Base-by-base conservation (phyloP, 1,140 invertebrate species). In the Caerostris darwini region DNA sequence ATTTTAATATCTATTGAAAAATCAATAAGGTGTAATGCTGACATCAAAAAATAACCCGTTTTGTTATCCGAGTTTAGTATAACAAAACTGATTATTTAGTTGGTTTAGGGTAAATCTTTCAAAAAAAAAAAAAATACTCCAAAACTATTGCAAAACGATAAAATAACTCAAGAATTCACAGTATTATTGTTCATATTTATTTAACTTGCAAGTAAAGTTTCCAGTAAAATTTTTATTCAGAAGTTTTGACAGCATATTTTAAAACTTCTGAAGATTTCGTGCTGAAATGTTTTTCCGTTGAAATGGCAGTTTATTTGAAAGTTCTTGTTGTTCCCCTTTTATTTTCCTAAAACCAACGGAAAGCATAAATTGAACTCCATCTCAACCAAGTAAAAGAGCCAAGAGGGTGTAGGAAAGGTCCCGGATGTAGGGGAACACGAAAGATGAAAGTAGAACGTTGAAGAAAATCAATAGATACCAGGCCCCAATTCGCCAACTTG, bases 401-500 rank as follows among this genome's bases (percentile, higher is more conserved):
- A 58, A 53, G 64, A 56, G 87, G 61, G 64, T 4, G 87, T 17
- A 64, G 82, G 64, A 86, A 93, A 86, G 92, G 92, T 89, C 92
- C 92, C 92, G 92, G 86, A 94, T 94, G 92, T 94, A 94, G 92
- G 92, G 59, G 92, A 94, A 94, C 92, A 88, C 85, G 67, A 83
- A 88, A 87, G 92, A 93, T 93, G 92, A 85, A 93, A 93, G 92
- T 94, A 94, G 92, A 94, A 89, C 92, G 92, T 69, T 59, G 83
- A 94, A 88, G 83, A 94, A 94, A 94, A 94, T 94, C 92, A 94
- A 94, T 94, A 94, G 92, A 94, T 88, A 81, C 92, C 85, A 88
- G 85, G 92, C 85, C 86, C 86, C 92, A 89, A 94, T 94, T 94
- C 92, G 69, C 92, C 92, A 94, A 94, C 92, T 94, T 87, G 92